Conservation (phyloP, 2,797 vertebrate species). For the Clarias laeviceps region DNA sequence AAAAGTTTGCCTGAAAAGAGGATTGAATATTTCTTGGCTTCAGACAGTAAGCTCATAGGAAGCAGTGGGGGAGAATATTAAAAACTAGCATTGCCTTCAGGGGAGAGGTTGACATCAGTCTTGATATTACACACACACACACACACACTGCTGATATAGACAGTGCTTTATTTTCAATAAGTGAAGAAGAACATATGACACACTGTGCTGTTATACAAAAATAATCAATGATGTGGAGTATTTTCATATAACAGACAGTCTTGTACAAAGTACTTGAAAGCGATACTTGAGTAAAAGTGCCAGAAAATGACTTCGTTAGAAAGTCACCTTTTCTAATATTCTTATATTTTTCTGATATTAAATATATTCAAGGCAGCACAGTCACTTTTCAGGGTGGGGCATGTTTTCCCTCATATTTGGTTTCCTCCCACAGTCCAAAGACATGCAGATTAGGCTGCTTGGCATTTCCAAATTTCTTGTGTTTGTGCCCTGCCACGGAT, state of each 20-base stretch:
- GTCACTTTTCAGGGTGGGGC: too few species aligned
- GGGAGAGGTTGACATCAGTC: constrained; percentile 29
- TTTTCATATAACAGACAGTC: not conserved
- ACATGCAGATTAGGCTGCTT: too few species aligned
- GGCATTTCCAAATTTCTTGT: too few species aligned
- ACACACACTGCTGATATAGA: not conserved
- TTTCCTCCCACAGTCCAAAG: too few species aligned
- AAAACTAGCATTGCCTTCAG: constrained; percentile 37
- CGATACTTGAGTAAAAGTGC: too few species aligned
- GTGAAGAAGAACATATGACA: constrained; percentile 8
- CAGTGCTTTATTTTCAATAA: not conserved
- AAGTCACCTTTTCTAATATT: too few species aligned
- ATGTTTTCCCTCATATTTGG: too few species aligned
- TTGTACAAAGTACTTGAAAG: too few species aligned
- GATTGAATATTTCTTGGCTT: constrained; percentile 34
- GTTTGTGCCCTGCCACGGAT: too few species aligned
- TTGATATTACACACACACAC: constrained; percentile 16
- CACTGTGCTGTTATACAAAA: not conserved
- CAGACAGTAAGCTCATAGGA: constrained; percentile 48
- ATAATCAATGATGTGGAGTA: not conserved
- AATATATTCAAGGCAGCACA: too few species aligned
- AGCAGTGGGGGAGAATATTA: constrained; percentile 30
- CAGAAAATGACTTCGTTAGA: too few species aligned
- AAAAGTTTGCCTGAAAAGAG: constrained; percentile 21
- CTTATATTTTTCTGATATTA: too few species aligned